phyloP scores from a whole-genome alignment of 2,888 invertebrate genomes.

The Orchestes rusci region DNA sequence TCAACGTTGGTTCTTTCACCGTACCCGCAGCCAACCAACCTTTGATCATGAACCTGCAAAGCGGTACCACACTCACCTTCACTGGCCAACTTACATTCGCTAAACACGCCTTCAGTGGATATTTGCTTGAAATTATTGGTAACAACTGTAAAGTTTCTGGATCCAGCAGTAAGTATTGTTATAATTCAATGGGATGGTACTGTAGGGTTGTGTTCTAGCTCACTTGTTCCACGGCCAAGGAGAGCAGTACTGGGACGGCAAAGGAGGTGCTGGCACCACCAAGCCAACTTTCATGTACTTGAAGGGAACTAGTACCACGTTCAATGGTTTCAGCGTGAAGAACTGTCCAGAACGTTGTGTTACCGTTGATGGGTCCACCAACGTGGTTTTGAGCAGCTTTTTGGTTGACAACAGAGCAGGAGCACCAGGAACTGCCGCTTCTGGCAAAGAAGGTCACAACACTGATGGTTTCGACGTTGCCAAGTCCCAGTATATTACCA shows the following conservation, averaged over 20 bases:
- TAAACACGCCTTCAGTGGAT: constrained; percentile 5
- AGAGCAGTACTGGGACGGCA: constrained; percentile 15
- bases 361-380: constrained; percentile 20
- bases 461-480: constrained; percentile 28
- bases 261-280: constrained; percentile 12
- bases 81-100: constrained; percentile 7
- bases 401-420: constrained; percentile 23
- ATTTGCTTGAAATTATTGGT: constrained; percentile 16
- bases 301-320: constrained; percentile 16
- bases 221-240: constrained; percentile 13
- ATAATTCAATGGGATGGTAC: too few relatives aligned
- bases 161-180: constrained; percentile 14
- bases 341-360: constrained; percentile 25
- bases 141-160: constrained; percentile 7
- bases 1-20: constrained; percentile 10
- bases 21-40: constrained; percentile 11
- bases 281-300: constrained; percentile 17
- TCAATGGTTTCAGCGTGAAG: constrained; percentile 18
- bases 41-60: constrained; percentile 10
- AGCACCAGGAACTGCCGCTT: constrained; percentile 14
- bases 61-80: constrained; percentile 13
- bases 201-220: constrained; percentile 8
- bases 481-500: constrained; percentile 21
- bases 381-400: constrained; percentile 16
- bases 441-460: constrained; percentile 25